Evolutionary conservation across 2,888 invertebrate species (phyloP), one percentile per base, ranked within the genome.

Genomic region (Rhabditophanes sp.): DNA sequence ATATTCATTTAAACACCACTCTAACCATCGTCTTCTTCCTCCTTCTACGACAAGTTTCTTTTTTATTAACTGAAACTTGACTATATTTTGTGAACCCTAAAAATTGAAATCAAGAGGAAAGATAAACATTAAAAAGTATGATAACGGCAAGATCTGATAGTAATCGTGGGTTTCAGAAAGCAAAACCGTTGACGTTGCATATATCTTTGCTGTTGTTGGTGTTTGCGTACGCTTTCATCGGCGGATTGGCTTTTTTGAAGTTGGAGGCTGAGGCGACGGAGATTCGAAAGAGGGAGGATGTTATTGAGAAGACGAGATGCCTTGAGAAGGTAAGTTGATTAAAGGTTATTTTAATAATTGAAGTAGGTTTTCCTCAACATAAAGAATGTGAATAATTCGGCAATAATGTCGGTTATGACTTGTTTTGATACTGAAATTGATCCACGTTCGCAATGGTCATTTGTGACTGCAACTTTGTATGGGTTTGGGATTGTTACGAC

Each of bases 401-500:
- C 5, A 9, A 25, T 7, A 14, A 25, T 14, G 15, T n/a, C n/a
- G n/a, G n/a, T n/a, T n/a, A n/a, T n/a, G n/a, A n/a, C n/a, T 6
- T 50, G 51, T 33, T 53, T 50, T 29, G 20, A 29, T n/a, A 29
- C 26, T 21, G 50, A 42, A 27, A 40, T 37, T 12, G 42, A 42
- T 25, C 23, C 25, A 2, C 27, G 42, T 18, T 46, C 44, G 27
- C 30, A 58, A 33, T 61, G 60, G 60, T 47, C 50, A 9, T 50
- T 48, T 30, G 52, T 61, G 15, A 61, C 61, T 1, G 61, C 54
- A 2, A 62, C 60, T 7, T 41, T 61, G 21, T 61, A 53, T 36
- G 58, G 61, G n/a, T 61, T 61, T 32, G 61, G 61, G 7, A 56
- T 61, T 16, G 56, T 62, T 19, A 61, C 61, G 17, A 61, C 61